Evolutionary conservation across 2,113 vertebrate species (phyloP).

Genomic region (Pangasianodon gigas): DNA sequence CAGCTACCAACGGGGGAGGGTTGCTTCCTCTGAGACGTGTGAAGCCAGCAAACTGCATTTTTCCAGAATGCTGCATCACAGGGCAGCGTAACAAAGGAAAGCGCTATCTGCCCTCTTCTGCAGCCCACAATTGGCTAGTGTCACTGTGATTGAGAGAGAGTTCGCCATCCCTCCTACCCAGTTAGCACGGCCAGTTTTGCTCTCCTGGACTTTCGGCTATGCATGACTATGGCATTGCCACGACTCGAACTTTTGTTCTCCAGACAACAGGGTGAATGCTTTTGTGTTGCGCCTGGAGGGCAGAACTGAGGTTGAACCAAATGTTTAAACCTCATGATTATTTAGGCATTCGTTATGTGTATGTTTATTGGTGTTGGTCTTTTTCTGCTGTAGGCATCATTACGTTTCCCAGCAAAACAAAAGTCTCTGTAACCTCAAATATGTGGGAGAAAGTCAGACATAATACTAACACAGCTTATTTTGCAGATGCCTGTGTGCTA

Average conservation of each 20-base stretch:
- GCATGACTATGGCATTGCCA: no score
- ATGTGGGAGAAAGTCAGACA: slow-evolving; percentile 9
- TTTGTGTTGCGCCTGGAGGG: not conserved
- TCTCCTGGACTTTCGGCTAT: not conserved
- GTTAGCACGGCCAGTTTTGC: not conserved
- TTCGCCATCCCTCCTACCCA: not conserved
- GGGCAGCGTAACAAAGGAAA: not conserved
- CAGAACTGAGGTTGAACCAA: not conserved
- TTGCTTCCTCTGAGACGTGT: not conserved
- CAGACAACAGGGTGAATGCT: not conserved
- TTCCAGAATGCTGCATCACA: not conserved
- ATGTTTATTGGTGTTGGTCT: not conserved
- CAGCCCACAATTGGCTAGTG: not conserved
- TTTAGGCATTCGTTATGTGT: not conserved
- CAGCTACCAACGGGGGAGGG: not conserved
- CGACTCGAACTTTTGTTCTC: not conserved
- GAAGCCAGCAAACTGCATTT: not conserved
- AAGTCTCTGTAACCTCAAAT: slow-evolving; percentile 10
- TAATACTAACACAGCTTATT: not conserved
- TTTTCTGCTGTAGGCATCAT: not conserved
- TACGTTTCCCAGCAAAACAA: slow-evolving; percentile 1
- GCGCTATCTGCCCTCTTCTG: not conserved
- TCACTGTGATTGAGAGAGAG: not conserved
- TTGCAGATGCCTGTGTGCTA: not conserved
- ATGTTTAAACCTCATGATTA: not conserved